phyloP scores from a whole-genome alignment of 1,140 invertebrate genomes.

The Carposina sasakii region DNA sequence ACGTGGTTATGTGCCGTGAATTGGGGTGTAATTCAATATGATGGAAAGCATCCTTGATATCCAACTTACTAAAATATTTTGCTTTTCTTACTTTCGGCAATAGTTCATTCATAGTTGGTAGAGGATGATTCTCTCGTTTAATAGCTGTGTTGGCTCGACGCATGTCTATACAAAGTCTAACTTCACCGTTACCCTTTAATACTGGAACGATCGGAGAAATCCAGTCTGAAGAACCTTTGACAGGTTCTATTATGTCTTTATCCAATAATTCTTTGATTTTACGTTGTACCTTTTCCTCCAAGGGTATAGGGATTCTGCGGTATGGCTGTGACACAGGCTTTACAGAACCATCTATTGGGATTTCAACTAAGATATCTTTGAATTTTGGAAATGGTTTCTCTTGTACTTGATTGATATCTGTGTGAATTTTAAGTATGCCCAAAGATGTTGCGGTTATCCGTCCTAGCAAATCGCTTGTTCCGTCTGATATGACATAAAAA shows the following conservation, averaged over 20 bases:
- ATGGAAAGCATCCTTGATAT: slow-evolving; percentile 27
- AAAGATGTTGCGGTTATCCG: slow-evolving; percentile 16
- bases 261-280: slow-evolving; percentile 11
- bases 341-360: slow-evolving; percentile 21
- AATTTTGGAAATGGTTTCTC: slow-evolving; percentile 18
- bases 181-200: slow-evolving; percentile 24
- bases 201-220: slow-evolving; percentile 33
- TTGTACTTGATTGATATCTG: neutral
- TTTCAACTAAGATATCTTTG: slow-evolving; percentile 21
- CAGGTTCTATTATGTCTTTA: slow-evolving; percentile 26
- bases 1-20: slow-evolving; percentile 26
- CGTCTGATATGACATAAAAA: slow-evolving; percentile 19
- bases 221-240: slow-evolving; percentile 27
- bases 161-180: slow-evolving; percentile 40
- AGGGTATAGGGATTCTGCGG: slow-evolving; percentile 22
- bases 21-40: slow-evolving; percentile 25
- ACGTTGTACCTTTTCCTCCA: slow-evolving; percentile 3
- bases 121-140: slow-evolving; percentile 25
- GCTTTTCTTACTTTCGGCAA: slow-evolving; percentile 23
- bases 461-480: slow-evolving; percentile 14
- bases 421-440: slow-evolving; percentile 15
- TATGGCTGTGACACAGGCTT: slow-evolving; percentile 22
- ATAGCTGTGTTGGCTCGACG: slow-evolving; percentile 40
- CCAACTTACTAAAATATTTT: slow-evolving; percentile 27
- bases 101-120: slow-evolving; percentile 26